Evolutionary conservation across 2,888 invertebrate genomes (phyloP), one percentile per base, ranked within the genome.

Genomic region (Megamerina dolium): DNA sequence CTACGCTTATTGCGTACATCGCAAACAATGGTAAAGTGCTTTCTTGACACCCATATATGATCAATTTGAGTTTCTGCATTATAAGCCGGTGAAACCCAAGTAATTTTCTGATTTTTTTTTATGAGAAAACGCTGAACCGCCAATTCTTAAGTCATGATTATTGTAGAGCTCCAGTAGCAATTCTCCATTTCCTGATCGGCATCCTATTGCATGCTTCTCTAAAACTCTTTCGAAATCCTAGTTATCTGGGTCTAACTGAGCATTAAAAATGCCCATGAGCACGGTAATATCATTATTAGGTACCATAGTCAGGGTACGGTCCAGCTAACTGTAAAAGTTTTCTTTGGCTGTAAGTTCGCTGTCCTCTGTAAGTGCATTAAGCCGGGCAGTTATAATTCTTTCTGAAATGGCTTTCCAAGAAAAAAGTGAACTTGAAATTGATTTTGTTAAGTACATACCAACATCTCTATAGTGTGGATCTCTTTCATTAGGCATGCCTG

Each of bases 1-100:
- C 29, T 35, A 20, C 35, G 35, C 18, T 37, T 37, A 27, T 27
- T 37, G 18, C 29, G 37, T n/a, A 27, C 27, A 27, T 27, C 29
- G 13, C 37, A 37, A 17, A 37, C 19, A 29, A 26, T 37, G 17
- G 16, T 26, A 18, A 8, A 29, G 12, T 20, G 23, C 18, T 27
- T 37, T 29, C 19, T 17, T 17, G 29, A 37, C 5, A 37, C 20
- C n/a, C 6, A 10, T 23, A 23, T 23, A 10, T 23, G 23, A 18
- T 37, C 37, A 23, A 27, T 37, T 16, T 37, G 37, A 13, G 17
- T 37, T 29, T 27, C 37, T 14, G 17, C 9, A 14, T 29, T 27
- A 10, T 19, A 17, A 13, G 6, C 17, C 13, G 37, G 29, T n/a
- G 29, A 37, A n/a, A 12, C 14, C 37, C 37, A 37, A 23, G 37